phyloP scores from a whole-genome alignment of 2,113 vertebrate species.

The Panurus biarmicus region DNA sequence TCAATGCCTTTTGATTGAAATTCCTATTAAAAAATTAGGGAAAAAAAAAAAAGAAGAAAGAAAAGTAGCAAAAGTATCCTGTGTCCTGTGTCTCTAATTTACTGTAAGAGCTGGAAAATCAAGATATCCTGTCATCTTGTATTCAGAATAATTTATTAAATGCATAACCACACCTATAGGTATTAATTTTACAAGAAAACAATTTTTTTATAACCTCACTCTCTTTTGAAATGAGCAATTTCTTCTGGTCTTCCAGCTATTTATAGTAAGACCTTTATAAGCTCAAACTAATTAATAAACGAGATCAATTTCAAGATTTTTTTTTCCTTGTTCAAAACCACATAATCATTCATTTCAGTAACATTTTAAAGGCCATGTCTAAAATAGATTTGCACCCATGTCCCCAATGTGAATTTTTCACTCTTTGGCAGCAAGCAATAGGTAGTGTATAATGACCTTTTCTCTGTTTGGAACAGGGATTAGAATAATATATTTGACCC shows the following conservation, averaged over 20 bases:
- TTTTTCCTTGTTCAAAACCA: conserved; percentile 71
- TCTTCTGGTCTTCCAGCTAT: conserved; percentile 67
- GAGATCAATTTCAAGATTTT: conserved; percentile 74
- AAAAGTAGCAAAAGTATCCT: not conserved
- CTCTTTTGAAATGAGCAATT: conserved; percentile 65
- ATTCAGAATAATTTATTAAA: not conserved
- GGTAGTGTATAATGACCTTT: conserved; percentile 77
- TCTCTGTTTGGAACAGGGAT: conserved; percentile 81
- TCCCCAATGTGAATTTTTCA: conserved; percentile 75
- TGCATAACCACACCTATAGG: not conserved
- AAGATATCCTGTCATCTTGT: not conserved
- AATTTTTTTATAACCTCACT: conserved; percentile 46
- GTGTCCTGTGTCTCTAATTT: not conserved
- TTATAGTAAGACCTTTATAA: conserved; percentile 78
- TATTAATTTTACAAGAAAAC: conserved; percentile 56
- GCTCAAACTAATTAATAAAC: conserved; percentile 78
- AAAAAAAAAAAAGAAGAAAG: not conserved
- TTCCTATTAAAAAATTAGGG: not conserved
- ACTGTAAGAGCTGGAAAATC: not conserved
- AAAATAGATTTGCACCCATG: conserved; percentile 77
- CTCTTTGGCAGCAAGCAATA: conserved; percentile 69
- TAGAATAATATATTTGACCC: conserved; percentile 84
- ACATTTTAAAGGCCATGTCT: conserved; percentile 77
- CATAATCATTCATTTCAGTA: conserved; percentile 78
- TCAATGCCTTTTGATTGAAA: not conserved